Evolutionary conservation across 2,797 vertebrate genomes (phyloP).

Genomic region (Tiaroga cobitis): DNA sequence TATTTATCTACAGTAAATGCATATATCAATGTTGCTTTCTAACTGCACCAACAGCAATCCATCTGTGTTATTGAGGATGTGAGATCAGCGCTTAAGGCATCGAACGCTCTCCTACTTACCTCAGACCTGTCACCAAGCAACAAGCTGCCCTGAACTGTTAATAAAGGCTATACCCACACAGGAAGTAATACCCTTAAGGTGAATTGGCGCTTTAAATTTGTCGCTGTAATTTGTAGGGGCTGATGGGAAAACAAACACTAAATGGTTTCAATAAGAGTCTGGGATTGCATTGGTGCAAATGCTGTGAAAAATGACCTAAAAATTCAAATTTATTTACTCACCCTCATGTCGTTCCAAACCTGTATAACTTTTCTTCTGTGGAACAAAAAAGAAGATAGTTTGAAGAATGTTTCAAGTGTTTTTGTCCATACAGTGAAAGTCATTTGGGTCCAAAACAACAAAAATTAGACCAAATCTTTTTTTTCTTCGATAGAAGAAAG

Average conservation of each 20-base stretch:
- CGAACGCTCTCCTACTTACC: background rate
- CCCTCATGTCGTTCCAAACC: background rate
- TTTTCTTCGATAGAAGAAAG: background rate
- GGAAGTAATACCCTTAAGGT: constrained; percentile 1
- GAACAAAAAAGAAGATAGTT: background rate
- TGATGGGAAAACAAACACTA: constrained; percentile 14
- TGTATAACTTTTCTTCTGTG: background rate
- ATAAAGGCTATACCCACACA: constrained; percentile 10
- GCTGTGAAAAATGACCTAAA: background rate
- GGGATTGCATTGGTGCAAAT: background rate
- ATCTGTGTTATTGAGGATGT: background rate
- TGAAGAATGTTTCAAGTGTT: background rate
- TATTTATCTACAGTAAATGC: constrained; percentile 15
- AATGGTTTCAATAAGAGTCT: constrained; percentile 2
- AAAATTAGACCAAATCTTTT: background rate
- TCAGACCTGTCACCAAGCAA: constrained; percentile 33
- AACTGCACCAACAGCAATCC: background rate
- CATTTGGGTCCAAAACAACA: background rate
- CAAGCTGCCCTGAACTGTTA: constrained; percentile 14
- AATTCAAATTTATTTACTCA: background rate
- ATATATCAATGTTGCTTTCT: constrained; percentile 1
- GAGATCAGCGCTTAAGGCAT: constrained; percentile 23
- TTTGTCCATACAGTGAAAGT: background rate
- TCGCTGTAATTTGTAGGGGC: background rate
- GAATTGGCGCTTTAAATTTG: background rate